These are phyloP conservation scores for Drosophila setosimentum DNA, from an alignment of 2,888 invertebrate species.

Conservation along the genomic window DNA sequence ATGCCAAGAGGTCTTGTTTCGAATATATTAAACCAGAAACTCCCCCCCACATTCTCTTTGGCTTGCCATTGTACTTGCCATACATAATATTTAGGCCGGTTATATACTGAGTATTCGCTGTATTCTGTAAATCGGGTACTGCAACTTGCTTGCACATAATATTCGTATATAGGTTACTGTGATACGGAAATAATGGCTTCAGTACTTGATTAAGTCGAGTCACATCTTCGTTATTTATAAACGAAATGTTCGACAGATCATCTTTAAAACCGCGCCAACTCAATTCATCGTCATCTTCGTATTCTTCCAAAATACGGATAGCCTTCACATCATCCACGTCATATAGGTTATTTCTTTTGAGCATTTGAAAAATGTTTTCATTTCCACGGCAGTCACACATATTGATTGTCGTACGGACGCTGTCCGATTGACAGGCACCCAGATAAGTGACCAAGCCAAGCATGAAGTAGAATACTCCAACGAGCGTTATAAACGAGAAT, in stretches of 20 bases:
- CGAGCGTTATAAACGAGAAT: constrained; percentile 88
- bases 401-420: background rate
- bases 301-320: background rate
- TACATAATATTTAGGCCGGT: background rate
- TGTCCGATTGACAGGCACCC: constrained; percentile 87
- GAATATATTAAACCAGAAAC: too few species aligned
- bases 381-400: constrained; percentile 71
- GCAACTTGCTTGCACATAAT: background rate
- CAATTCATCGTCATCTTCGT: background rate
- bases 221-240: background rate
- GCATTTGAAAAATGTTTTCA: constrained; percentile 16
- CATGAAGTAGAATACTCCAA: constrained; percentile 89
- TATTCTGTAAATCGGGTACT: background rate
- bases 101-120: background rate
- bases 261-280: background rate
- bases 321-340: background rate
- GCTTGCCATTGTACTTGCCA: background rate
- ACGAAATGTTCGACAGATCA: background rate
- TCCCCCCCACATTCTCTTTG: background rate
- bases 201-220: background rate
- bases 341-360: constrained; percentile 3
- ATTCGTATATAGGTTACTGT: background rate
- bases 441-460: constrained; percentile 89
- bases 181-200: background rate
- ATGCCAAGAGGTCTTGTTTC: background rate